Conservation (phyloP, 2,113 vertebrate genomes). For the Stomatorhinus ivindoensis region DNA sequence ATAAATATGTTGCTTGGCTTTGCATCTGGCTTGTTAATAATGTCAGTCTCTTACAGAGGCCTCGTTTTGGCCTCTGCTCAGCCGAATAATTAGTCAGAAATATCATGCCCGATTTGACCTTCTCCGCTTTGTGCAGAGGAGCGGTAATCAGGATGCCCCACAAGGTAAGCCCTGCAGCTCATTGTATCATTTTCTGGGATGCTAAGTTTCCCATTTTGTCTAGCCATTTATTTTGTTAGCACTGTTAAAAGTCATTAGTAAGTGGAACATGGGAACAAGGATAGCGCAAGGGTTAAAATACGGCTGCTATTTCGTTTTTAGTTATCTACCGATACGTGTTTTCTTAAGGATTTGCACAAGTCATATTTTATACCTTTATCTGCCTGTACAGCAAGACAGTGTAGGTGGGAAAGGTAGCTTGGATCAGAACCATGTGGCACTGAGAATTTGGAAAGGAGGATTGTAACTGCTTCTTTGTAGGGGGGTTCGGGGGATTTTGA, state of each 20-base stretch:
- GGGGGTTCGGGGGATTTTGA: neutral
- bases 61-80: neutral
- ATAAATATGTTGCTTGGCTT: neutral
- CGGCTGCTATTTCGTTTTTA: neutral
- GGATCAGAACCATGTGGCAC: neutral
- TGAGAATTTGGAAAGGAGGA: neutral
- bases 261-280: neutral
- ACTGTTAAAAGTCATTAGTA: neutral
- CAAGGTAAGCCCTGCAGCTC: neutral
- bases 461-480: neutral
- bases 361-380: neutral
- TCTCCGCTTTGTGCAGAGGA: neutral
- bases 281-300: neutral
- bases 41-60: neutral
- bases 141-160: neutral
- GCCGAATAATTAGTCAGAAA: neutral
- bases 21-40: neutral
- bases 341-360: neutral
- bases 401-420: neutral
- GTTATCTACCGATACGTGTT: neutral
- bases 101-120: neutral
- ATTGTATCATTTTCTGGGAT: neutral
- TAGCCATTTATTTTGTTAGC: neutral
- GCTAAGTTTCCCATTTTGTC: neutral
- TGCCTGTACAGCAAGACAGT: neutral